Evolutionary conservation across 2,888 invertebrate genomes (phyloP).

Genomic region (Halictus ligatus): DNA sequence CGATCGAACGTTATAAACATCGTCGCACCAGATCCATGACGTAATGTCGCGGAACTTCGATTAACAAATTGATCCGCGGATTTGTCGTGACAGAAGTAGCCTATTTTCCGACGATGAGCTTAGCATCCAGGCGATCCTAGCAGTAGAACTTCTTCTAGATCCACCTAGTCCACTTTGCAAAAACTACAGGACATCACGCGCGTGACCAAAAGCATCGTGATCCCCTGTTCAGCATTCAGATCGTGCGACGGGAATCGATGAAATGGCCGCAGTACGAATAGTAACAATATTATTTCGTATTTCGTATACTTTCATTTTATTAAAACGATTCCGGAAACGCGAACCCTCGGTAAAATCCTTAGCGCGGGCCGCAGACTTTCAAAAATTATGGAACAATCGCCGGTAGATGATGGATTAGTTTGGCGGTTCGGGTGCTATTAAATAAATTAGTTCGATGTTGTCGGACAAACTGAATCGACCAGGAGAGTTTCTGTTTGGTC

Average conservation of each 20-base stretch:
- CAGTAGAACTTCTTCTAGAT: not conserved
- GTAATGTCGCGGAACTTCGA: not conserved
- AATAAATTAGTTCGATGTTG: too few relatives aligned
- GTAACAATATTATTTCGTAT: conserved; percentile 16
- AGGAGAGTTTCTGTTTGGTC: too few relatives aligned
- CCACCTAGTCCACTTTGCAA: conserved; percentile 16
- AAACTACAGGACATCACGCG: not conserved
- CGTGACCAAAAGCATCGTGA: conserved; percentile 8
- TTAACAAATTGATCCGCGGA: not conserved
- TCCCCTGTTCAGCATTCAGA: conserved; percentile 4
- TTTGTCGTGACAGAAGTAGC: not conserved
- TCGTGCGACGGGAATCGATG: not conserved
- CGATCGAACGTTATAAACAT: too few relatives aligned
- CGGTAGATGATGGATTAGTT: too few relatives aligned
- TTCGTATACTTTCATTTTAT: not conserved
- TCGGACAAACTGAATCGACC: too few relatives aligned
- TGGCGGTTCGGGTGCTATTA: too few relatives aligned
- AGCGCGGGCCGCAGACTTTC: too few relatives aligned
- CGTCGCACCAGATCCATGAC: too few relatives aligned
- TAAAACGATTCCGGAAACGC: not conserved
- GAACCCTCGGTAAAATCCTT: too few relatives aligned
- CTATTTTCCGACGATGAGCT: not conserved
- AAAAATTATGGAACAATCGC: too few relatives aligned
- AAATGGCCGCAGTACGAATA: not conserved
- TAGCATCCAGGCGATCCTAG: not conserved